Evolutionary conservation across 2,888 invertebrate genomes (phyloP).

Genomic region (Tenthredo notha): DNA sequence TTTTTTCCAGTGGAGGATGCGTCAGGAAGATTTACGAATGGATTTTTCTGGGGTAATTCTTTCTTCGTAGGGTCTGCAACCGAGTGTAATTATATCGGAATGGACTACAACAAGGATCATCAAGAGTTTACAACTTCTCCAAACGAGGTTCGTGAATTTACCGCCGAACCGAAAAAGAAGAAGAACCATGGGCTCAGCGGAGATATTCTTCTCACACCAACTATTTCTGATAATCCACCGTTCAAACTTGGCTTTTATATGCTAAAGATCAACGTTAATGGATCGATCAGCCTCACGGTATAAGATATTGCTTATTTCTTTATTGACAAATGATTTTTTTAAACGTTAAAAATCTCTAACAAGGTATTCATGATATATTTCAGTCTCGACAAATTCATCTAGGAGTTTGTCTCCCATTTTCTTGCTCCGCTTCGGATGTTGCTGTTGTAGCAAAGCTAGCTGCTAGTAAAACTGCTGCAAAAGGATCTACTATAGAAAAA

Average conservation of each 20-base stretch:
- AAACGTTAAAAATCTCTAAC: background rate
- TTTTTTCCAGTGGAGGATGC: conserved; percentile 74
- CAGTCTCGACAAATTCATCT: conserved; percentile 87
- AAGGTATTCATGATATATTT: background rate
- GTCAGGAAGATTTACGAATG: conserved; percentile 75
- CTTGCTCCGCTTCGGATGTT: conserved; percentile 85
- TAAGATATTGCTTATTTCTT: background rate
- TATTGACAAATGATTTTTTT: background rate
- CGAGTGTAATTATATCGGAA: conserved; percentile 74
- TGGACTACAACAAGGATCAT: conserved; percentile 59
- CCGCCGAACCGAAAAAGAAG: conserved; percentile 67
- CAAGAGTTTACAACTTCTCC: conserved; percentile 50
- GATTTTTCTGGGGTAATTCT: conserved; percentile 77
- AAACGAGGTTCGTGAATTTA: conserved; percentile 65
- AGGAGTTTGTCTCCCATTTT: conserved; percentile 87
- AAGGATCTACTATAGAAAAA: conserved; percentile 80
- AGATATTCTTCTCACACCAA: conserved; percentile 48
- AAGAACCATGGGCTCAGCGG: conserved; percentile 64
- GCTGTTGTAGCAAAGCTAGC: conserved; percentile 76
- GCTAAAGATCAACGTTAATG: conserved; percentile 72
- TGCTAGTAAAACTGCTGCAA: conserved; percentile 79
- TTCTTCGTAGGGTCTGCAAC: conserved; percentile 76
- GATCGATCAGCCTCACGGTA: conserved; percentile 49
- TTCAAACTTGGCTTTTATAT: conserved; percentile 75
- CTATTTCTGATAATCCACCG: conserved; percentile 68